Base-by-base conservation (phyloP, 2,797 vertebrate species). In the Scolopax bukidnonensis region DNA sequence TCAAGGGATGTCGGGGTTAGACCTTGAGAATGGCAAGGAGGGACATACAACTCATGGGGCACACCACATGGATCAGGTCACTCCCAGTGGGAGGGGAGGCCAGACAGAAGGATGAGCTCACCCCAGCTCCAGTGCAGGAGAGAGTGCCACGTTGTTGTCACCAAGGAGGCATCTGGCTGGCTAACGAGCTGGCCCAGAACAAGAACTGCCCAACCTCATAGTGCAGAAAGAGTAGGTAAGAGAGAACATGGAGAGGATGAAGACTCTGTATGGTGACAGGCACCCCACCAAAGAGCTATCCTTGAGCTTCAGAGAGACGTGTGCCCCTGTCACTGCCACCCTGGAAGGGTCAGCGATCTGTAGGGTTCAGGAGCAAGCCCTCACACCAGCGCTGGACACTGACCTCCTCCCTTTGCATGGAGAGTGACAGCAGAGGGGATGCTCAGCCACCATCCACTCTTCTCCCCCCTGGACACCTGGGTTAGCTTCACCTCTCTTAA, bases 191-290 rank as follows among this genome's bases (percentile, higher is more conserved):
- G 32, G 25, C 18, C 20, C 45, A 51, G 84, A 84, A 71, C 0
- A 2, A 78, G 41, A 84, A 65, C 50, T 47, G 41, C 11, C 43
- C 30, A 56, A 20, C 9, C 24, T 5, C n/a, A 11, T 16, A 47
- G 33, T 3, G 10, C 6, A 65, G 40, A 36, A 85, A 43, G 40
- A 77, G 16, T 16, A 74, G 16, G 21, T 23, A 47, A 47, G 45
- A 47, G 45, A 47, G 45, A 47, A 8, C 56, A 0, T 12, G 18
- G 32, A 8, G 4, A 41, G 41, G 48, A 84, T 17, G 40, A 40
- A 21, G 38, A 14, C 9, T n/a, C 10, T 0, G 0, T 6, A 38
- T 3, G 50, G 45, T 24, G 27, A 48, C 0, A 33, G 32, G 2
- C 32, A 75, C 15, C 8, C 7, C 48, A 53, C 6, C 19, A 43